Conservation (phyloP, 2,888 invertebrate genomes). For the Nemapogon koenigi region DNA sequence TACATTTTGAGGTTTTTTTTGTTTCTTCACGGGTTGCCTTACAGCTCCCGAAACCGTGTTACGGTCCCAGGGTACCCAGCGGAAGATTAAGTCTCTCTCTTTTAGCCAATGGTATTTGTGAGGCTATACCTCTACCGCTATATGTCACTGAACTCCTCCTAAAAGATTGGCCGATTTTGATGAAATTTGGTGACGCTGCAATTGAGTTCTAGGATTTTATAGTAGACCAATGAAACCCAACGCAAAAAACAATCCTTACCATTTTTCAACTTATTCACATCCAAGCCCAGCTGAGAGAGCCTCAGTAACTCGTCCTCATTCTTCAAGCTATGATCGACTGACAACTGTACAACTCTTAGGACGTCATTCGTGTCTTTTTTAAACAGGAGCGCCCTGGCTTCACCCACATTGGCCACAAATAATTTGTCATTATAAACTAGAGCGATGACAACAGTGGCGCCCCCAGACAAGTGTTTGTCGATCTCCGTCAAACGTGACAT, state of each 20-base stretch:
- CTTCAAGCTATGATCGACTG: slow-evolving; percentile 82
- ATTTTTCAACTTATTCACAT: slow-evolving; percentile 71
- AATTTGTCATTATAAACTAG: slow-evolving; percentile 78
- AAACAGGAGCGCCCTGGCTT: slow-evolving; percentile 80
- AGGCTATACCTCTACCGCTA: too few relatives aligned
- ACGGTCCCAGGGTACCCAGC: too few relatives aligned
- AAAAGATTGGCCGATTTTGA: too few relatives aligned
- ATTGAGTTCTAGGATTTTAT: too few relatives aligned
- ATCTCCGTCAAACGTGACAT: slow-evolving; percentile 74
- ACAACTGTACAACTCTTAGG: slow-evolving; percentile 79
- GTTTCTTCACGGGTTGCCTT: too few relatives aligned
- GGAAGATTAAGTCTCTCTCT: too few relatives aligned
- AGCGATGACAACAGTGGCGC: slow-evolving; percentile 84
- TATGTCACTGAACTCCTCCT: too few relatives aligned
- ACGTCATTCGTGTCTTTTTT: slow-evolving; percentile 80
- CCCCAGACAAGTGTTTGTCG: slow-evolving; percentile 80
- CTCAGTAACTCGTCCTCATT: slow-evolving; percentile 87
- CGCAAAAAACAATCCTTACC: slow-evolving; percentile 48
- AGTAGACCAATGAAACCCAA: too few relatives aligned
- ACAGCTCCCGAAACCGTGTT: too few relatives aligned
- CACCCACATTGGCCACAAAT: slow-evolving; percentile 89
- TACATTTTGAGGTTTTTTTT: too few relatives aligned
- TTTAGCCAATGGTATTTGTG: too few relatives aligned
- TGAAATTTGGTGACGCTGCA: too few relatives aligned
- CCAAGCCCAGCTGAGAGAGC: slow-evolving; percentile 76